Evolutionary conservation across 2,797 vertebrate species (phyloP), one percentile per base, ranked within the genome.

Genomic region (Coendou prehensilis): DNA sequence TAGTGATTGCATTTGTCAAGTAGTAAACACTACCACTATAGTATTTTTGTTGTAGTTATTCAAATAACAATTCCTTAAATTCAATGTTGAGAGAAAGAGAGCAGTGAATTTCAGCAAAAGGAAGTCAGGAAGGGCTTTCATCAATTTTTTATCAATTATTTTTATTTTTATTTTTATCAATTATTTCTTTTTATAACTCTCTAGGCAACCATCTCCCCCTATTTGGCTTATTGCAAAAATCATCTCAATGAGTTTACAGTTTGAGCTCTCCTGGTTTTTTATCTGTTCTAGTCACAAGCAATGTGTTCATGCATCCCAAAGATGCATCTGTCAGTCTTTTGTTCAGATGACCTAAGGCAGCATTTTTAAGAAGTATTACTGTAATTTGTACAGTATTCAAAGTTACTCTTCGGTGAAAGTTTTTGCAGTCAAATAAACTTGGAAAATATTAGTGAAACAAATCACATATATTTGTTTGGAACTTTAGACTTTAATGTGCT

Each of bases 251-350:
- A 45, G 54, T 41, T 61, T 93, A 63, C n/a, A 87, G 57, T 87
- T 41, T n/a, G 78, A 94, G 45, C n/a, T 47, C 22, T 86, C 37
- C 52, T 79, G 15, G 13, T 3, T 90, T 96, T 75, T 80, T 87
- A 87, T 90, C 37, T 63, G 90, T 69, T 87, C 63, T 64, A 47
- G n/a, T 63, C 61, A 71, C 33, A 90, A 82, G 6, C 33, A 64
- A 30, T 89, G 56, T 57, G 13, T 50, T 90, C 85, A 73, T 88
- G 54, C 81, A 81, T 69, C 54, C 54, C 20, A 87, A 93, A 81
- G 11, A 67, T 4, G 22, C 71, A 78, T 93, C 52, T 90, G 23
- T 78, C 47, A 91, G 33, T 76, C 15, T 96, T 97, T 94, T 93
- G 33, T 78, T 86, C 61, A 89, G 82, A 69, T 78, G 52, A 89